Percentiles rank a stretch among this genome's conserved stretches.
These are phyloP conservation scores for Chrysocyon brachyurus DNA, from an alignment of 2,797 vertebrate species.

Conservation along the genomic window DNA sequence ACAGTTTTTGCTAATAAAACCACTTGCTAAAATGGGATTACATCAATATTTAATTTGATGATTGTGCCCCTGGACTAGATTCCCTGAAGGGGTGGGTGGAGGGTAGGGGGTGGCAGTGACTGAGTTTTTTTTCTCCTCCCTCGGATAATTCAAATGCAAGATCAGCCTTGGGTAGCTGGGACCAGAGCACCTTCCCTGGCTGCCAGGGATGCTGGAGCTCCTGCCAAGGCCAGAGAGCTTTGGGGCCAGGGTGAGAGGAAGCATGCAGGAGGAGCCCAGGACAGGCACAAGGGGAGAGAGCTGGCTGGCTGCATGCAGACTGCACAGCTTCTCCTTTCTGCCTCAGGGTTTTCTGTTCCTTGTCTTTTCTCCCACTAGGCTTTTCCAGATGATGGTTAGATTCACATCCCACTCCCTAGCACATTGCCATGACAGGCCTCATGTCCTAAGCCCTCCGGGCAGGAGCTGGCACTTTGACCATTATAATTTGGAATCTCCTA, in stretches of 20 bases:
- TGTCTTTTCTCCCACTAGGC: not conserved
- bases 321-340: not conserved
- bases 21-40: slow-evolving; percentile 48
- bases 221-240: not conserved
- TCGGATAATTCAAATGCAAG: slow-evolving; percentile 40
- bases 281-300: not conserved
- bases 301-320: not conserved
- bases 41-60: slow-evolving; percentile 37
- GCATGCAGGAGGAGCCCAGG: not conserved
- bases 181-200: not conserved
- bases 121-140: slow-evolving; percentile 2
- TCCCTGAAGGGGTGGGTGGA: not conserved
- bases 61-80: not conserved
- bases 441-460: not conserved
- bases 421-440: rapidly evolving
- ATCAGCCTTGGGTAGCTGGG: not conserved
- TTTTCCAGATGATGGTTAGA: not conserved
- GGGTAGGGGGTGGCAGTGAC: not conserved
- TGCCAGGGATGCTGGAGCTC: not conserved
- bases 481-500: not conserved
- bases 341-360: not conserved
- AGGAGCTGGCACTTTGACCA: no score
- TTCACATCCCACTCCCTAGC: not conserved
- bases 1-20: not conserved
- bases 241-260: not conserved